Evolutionary conservation across 53 echinoderm and acorn worm species (phyloP).

Genomic region (Apostichopus leukothele): DNA sequence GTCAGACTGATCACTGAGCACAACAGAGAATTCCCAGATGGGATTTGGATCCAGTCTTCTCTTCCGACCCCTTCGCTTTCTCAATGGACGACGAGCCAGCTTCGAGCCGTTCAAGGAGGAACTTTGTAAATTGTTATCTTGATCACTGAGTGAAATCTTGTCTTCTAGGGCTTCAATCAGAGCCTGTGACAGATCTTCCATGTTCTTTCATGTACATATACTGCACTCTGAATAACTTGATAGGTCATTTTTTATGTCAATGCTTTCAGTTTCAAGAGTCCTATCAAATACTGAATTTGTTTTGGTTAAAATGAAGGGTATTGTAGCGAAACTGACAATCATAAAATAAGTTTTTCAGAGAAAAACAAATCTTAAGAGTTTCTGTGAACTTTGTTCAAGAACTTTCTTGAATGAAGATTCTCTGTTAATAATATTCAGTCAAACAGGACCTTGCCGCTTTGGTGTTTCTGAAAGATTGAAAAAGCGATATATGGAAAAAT

Average conservation of each 20-base stretch:
- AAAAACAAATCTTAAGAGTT: too few species aligned
- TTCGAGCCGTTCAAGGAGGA: constrained; percentile 79
- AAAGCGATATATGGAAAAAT: too few species aligned
- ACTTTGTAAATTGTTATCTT: constrained; percentile 56
- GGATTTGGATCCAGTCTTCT: constrained; percentile 84
- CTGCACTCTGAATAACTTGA: neutral
- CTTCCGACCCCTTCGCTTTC: constrained; percentile 82
- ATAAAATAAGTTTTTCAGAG: too few species aligned
- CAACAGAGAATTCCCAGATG: constrained; percentile 81
- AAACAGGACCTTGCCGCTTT: too few species aligned
- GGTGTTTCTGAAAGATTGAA: too few species aligned
- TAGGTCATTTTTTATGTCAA: neutral
- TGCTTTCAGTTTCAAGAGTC: too few species aligned
- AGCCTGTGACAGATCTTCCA: constrained; percentile 66
- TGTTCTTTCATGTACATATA: neutral
- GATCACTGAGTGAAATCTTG: constrained; percentile 43
- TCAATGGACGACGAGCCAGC: constrained; percentile 64
- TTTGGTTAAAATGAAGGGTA: too few species aligned
- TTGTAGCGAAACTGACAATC: too few species aligned
- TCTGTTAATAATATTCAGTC: too few species aligned
- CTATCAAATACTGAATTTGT: too few species aligned
- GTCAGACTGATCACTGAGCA: constrained; percentile 90
- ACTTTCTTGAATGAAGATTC: too few species aligned
- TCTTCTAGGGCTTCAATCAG: constrained; percentile 55
- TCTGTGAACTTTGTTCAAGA: too few species aligned